These are phyloP conservation scores for Cryptus viduatorius DNA, from an alignment of 2,888 invertebrate species.

Conservation along the genomic window DNA sequence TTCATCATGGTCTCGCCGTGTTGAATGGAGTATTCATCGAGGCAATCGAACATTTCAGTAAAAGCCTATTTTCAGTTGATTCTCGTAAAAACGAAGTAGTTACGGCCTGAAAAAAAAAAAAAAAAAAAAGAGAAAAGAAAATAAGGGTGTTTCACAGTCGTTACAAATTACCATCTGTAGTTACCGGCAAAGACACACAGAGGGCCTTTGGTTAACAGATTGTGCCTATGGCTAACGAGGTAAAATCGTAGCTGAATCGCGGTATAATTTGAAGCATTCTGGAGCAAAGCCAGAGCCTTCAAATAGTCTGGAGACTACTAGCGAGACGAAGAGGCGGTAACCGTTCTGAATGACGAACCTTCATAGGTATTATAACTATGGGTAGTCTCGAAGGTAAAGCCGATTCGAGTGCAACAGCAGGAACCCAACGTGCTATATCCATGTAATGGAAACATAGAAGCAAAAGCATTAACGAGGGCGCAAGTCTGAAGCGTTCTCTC, in stretches of 20 bases:
- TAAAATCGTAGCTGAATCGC: slow-evolving; percentile 36
- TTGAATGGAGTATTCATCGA: too few species aligned
- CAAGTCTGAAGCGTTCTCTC: slow-evolving; percentile 73
- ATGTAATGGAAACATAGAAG: slow-evolving; percentile 55
- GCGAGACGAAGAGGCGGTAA: background rate
- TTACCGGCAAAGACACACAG: background rate
- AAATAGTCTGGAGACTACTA: background rate
- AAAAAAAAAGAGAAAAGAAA: background rate
- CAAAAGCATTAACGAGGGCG: slow-evolving; percentile 76
- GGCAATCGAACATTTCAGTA: too few species aligned
- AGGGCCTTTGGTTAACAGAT: background rate
- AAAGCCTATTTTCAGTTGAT: background rate
- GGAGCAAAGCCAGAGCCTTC: slow-evolving; percentile 26
- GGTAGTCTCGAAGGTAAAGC: slow-evolving; percentile 29
- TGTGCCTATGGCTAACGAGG: background rate
- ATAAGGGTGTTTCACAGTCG: background rate
- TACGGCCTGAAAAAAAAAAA: too few species aligned
- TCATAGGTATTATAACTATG: slow-evolving; percentile 14
- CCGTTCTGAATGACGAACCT: slow-evolving; percentile 17
- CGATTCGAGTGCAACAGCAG: slow-evolving; percentile 39
- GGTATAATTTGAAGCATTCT: slow-evolving; percentile 32
- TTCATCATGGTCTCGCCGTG: too few species aligned
- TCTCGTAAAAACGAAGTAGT: background rate
- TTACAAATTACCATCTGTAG: background rate
- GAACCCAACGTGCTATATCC: slow-evolving; percentile 7